Base-by-base conservation (phyloP, 2,113 vertebrate species). In the Probosciger aterrimus region DNA sequence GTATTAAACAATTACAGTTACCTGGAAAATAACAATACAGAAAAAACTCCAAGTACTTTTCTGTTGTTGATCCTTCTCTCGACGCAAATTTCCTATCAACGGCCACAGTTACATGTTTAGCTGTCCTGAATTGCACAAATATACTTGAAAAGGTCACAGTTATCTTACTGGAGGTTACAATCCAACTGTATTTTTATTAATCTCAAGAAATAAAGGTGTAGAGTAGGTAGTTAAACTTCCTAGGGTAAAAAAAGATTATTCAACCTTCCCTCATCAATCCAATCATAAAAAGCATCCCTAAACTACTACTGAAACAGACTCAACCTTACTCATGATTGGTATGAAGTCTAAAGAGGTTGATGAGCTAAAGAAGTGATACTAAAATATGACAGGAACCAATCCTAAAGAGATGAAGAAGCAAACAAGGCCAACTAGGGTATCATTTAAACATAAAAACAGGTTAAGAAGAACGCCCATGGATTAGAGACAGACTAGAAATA, bases 291-390 rank as follows among this genome's bases (percentile, higher is more conserved):
- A 57, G 5, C 9, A 76, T 47, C 71, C 18, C 25, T 60, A 43
- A 82, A 68, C 49, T 44, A 33, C 70, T 39, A n/a, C 11, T 75
- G 69, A 82, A 74, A 74, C 10, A 67, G 46, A 37, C 3, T 59
- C 39, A 75, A 24, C 23, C n/a, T 82, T 41, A 53, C 9, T 15
- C 50, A 75, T 0, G 0, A 76, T 1, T 37, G 18, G 53, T 46
- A 25, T 1, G n/a, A 53, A 44, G 17, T 27, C 63, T 44, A 33
- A 22, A 77, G 17, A 78, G 24, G 37, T 70, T 37, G 14, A 74
- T 81, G 31, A 82, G 47, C n/a, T 79, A 57, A 52, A 37, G 11
- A 63, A 79, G 7, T 4, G 10, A 90, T 30, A n/a, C 5, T 49
- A 10, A 69, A 78, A 25, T 22, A 52, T 3, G 5, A 53, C 41